Evolutionary conservation across 2,888 invertebrate species (phyloP).

Genomic region (Oxystoma pomonae): DNA sequence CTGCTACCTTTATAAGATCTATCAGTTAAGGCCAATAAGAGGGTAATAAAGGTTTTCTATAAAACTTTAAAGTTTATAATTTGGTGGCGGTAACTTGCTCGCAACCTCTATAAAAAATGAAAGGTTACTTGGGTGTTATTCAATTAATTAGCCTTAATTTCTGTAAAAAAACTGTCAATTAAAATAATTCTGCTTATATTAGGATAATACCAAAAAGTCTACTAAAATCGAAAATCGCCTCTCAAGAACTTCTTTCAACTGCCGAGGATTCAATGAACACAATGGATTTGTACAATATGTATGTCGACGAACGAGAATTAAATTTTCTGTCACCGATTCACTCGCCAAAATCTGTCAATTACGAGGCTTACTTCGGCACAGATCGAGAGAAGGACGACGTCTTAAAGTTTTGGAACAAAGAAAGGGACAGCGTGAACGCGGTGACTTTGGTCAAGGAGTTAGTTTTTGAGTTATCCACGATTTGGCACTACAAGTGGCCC

Average conservation of each 20-base stretch:
- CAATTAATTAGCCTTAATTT: no score
- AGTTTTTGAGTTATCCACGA: conserved; percentile 54
- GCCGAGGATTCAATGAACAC: conserved; percentile 59
- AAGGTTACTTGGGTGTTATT: no score
- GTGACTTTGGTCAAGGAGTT: conserved; percentile 59
- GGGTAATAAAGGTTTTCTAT: no score
- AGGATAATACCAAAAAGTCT: conserved; percentile 50
- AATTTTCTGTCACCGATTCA: conserved; percentile 38
- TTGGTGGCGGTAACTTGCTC: no score
- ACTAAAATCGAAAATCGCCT: conserved; percentile 42
- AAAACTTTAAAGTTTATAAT: no score
- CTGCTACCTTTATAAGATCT: no score
- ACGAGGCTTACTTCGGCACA: conserved; percentile 60
- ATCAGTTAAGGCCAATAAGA: no score
- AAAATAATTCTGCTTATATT: background rate
- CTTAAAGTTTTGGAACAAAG: conserved; percentile 56
- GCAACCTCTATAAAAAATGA: no score
- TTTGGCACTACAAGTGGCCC: conserved; percentile 67
- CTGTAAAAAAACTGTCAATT: no score
- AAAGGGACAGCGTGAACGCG: conserved; percentile 54
- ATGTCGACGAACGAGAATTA: conserved; percentile 47
- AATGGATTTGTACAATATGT: conserved; percentile 59
- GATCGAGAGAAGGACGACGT: conserved; percentile 63
- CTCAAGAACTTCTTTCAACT: conserved; percentile 1
- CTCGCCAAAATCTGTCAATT: conserved; percentile 36